These are phyloP conservation scores for Cyclargus thomasi DNA, from an alignment of 1,140 invertebrate genomes.

Conservation along the genomic window DNA sequence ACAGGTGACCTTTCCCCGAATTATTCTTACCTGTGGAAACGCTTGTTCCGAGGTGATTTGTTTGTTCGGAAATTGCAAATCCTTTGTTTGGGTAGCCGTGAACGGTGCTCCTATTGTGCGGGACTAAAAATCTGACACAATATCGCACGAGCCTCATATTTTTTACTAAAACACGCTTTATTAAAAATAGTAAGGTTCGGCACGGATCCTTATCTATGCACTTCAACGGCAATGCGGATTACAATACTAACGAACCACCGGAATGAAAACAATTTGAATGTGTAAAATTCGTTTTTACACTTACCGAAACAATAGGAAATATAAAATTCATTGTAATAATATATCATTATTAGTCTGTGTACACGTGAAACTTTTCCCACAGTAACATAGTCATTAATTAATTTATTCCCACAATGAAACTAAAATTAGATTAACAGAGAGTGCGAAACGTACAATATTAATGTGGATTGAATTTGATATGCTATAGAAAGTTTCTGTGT, in stretches of 20 bases:
- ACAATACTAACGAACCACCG: not conserved
- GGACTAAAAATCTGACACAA: conserved; percentile 48
- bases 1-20: conserved; percentile 71
- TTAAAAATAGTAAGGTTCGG: not conserved
- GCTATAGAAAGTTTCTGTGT: not conserved
- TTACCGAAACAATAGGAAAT: not conserved
- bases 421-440: conserved; percentile 17
- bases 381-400: conserved; percentile 18
- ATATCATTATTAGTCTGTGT: conserved; percentile 11
- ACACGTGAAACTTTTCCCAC: conserved; percentile 20
- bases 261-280: not conserved
- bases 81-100: conserved; percentile 45
- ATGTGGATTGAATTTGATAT: conserved; percentile 1
- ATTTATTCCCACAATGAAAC: conserved; percentile 17
- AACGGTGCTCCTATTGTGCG: conserved; percentile 39
- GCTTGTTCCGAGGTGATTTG: conserved; percentile 67
- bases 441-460: conserved; percentile 15
- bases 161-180: not conserved
- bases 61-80: conserved; percentile 48
- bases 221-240: not conserved
- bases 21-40: conserved; percentile 69
- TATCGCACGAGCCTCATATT: not conserved
- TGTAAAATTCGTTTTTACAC: not conserved
- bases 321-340: conserved; percentile 10
- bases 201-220: not conserved